Base-by-base conservation (phyloP, 2,888 invertebrate genomes). In the Disparrhopalites patrizii region DNA sequence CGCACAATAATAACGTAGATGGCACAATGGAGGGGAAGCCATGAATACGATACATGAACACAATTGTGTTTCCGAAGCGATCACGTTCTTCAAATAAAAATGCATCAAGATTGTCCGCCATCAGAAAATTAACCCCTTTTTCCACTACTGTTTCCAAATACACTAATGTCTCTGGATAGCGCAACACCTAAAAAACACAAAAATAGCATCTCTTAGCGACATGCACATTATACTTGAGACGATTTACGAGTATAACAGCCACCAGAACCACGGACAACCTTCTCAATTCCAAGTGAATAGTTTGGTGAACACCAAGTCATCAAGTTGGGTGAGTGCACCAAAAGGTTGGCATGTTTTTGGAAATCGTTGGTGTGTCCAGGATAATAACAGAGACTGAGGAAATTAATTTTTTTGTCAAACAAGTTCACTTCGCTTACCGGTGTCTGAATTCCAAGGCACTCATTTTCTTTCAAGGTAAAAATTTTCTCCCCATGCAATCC, bases 11-110 rank as follows among this genome's bases (percentile, higher is more conserved):
- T 8, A 60, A 28, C 8, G 43, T 47, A 2, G 60, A 47, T 3
- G 43, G 43, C 7, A 47, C 47, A 10, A 62, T 47, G 23, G 18
- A 20, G 15, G 54, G 31, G 20, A 31, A 54, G 15, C 54, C 54
- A n/a, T 31, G 31, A 1, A 54, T n/a, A 5, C 31, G 30, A n/a
- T 31, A 54, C 33, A 54, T 31, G 10, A 54, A 54, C 15, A 27
- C 20, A 30, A 54, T 18, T 54, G 54, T n/a, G 33, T 54, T 54
- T 30, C 62, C 62, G 23, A 25, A 47, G 5, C 43, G 33, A 62
- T 62, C 62, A 10, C 33, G 27, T 31, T 62, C 62, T 30, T 62
- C 62, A 51, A 62, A 62, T 18, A 52, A n/a, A 23, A 62, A 50
- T 13, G 51, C 62, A n/a, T 62, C 33, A 2, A 62, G 25, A 13